Evolutionary conservation across 2,113 vertebrate genomes (phyloP).

Genomic region (Hyperoodon ampullatus): DNA sequence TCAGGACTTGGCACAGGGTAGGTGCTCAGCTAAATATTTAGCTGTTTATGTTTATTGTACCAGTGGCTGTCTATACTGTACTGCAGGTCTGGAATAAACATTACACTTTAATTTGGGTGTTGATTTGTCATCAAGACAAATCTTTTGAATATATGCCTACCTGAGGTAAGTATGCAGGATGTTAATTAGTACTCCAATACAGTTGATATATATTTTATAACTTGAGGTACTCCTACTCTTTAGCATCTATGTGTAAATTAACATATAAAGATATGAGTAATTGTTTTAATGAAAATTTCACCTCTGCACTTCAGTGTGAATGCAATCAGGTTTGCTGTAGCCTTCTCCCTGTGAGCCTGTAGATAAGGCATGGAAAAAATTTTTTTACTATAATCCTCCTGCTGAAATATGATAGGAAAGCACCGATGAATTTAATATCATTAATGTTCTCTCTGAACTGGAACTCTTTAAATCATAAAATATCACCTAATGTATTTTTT

Average conservation of each 20-base stretch:
- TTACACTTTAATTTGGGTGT: slow-evolving; percentile 59
- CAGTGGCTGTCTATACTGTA: slow-evolving; percentile 20
- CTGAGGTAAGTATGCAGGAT: slow-evolving; percentile 73
- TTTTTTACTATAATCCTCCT: slow-evolving; percentile 82
- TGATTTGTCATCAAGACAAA: slow-evolving; percentile 71
- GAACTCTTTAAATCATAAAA: slow-evolving; percentile 81
- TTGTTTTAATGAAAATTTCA: slow-evolving; percentile 85
- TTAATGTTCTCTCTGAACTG: slow-evolving; percentile 77
- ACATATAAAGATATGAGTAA: slow-evolving; percentile 79
- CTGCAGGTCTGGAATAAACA: slow-evolving; percentile 52
- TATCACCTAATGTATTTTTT: slow-evolving; percentile 74
- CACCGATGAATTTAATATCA: slow-evolving; percentile 78
- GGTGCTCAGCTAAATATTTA: not conserved
- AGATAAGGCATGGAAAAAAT: slow-evolving; percentile 84
- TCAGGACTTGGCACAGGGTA: not conserved
- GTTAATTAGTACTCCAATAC: slow-evolving; percentile 74
- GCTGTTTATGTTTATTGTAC: not conserved
- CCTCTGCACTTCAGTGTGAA: slow-evolving; percentile 81
- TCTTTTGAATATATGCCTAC: slow-evolving; percentile 67
- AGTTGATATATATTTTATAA: slow-evolving; percentile 76
- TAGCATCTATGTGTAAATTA: slow-evolving; percentile 79
- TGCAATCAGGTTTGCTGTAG: slow-evolving; percentile 82
- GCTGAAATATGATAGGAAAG: slow-evolving; percentile 82
- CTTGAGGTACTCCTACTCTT: slow-evolving; percentile 58
- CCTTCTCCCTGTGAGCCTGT: slow-evolving; percentile 78